Percentiles rank a stretch among this genome's conserved stretches.
phyloP scores from a whole-genome alignment of 1,140 invertebrate species.

The Leptinotarsa defecta region DNA sequence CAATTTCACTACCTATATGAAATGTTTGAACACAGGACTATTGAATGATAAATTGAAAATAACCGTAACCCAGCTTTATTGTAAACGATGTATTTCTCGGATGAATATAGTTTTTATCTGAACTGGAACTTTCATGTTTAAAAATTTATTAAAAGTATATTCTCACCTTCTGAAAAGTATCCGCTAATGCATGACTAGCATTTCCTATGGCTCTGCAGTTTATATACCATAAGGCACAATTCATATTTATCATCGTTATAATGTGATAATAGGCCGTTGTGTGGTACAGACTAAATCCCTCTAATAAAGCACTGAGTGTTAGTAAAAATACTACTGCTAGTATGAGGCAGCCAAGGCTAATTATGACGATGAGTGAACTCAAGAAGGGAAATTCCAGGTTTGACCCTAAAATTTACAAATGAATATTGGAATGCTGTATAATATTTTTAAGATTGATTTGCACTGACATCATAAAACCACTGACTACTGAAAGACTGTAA shows the following conservation, averaged over 20 bases:
- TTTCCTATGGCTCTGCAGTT: conserved; percentile 66
- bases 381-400: conserved; percentile 63
- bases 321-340: conserved; percentile 63
- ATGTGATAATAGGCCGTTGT: conserved; percentile 66
- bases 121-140: no score
- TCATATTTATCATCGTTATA: conserved; percentile 69
- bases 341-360: conserved; percentile 63
- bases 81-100: no score
- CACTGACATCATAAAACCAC: no score
- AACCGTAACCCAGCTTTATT: no score
- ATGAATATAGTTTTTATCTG: no score
- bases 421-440: no score
- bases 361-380: conserved; percentile 61
- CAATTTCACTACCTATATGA: no score
- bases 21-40: no score
- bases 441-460: no score
- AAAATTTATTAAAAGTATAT: no score
- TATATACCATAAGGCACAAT: conserved; percentile 67
- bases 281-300: conserved; percentile 65
- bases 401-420: conserved; percentile 52
- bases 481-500: no score
- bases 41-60: no score
- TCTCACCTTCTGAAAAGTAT: conserved; percentile 51
- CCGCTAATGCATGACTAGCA: conserved; percentile 55
- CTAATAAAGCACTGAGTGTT: conserved; percentile 61